Conservation (phyloP, 1,140 invertebrate species). For the Orchesella cincta region DNA sequence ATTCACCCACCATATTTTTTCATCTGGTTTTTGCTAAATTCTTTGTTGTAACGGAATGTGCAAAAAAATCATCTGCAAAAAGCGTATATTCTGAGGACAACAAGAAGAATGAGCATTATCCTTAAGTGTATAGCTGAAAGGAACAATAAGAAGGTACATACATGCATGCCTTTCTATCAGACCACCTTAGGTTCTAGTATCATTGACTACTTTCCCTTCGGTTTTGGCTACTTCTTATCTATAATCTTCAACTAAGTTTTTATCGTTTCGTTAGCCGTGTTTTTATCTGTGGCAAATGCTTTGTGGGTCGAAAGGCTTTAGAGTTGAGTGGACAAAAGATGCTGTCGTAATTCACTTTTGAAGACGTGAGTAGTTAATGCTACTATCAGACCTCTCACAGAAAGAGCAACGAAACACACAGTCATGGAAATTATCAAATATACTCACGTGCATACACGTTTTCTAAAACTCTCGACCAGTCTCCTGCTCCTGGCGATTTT, state of each 20-base stretch:
- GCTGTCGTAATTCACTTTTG: constrained; percentile 20
- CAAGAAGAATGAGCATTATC: too few species aligned
- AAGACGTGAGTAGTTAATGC: constrained; percentile 20
- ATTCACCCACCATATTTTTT: neutral
- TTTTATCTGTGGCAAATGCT: neutral
- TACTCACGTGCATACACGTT: neutral
- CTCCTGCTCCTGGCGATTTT: too few species aligned
- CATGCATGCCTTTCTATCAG: too few species aligned
- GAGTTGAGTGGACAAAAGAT: constrained; percentile 10
- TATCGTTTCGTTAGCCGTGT: constrained; percentile 1
- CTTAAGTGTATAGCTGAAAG: too few species aligned
- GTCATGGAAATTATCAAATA: constrained; percentile 16
- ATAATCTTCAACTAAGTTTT: neutral
- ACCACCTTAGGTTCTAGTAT: too few species aligned
- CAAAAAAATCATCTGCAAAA: too few species aligned
- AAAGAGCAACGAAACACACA: neutral
- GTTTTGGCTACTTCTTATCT: constrained; percentile 12
- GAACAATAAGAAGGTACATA: too few species aligned
- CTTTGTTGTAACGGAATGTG: too few species aligned
- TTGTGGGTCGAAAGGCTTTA: constrained; percentile 12
- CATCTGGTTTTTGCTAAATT: too few species aligned
- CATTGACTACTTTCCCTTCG: too few species aligned
- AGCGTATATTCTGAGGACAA: too few species aligned
- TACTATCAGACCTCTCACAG: constrained; percentile 1
- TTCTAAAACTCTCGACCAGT: too few species aligned